phyloP scores from a whole-genome alignment of 1,140 invertebrate species.

The Oreohelix idahoensis region DNA sequence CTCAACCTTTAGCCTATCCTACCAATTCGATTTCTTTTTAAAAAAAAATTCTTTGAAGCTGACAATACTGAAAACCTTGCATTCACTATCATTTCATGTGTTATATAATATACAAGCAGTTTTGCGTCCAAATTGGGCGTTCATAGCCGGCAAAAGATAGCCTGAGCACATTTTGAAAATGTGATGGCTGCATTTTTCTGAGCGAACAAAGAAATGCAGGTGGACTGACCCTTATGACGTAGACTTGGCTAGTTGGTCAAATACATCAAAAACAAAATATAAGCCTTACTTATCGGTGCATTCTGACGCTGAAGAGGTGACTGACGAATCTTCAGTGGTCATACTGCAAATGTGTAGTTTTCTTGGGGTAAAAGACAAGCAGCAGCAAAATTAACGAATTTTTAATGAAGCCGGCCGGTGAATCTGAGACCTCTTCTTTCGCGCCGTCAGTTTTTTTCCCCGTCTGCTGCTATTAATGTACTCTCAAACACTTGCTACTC shows the following conservation, averaged over 20 bases:
- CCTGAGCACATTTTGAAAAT: neutral
- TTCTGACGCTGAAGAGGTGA: neutral
- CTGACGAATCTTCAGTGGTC: neutral
- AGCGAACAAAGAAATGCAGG: neutral
- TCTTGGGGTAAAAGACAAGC: too few relatives aligned
- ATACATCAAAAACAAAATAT: neutral
- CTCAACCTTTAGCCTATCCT: too few relatives aligned
- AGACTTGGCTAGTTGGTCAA: neutral
- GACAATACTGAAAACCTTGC: too few relatives aligned
- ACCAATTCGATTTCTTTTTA: too few relatives aligned
- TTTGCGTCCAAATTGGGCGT: too few relatives aligned
- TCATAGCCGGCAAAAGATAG: too few relatives aligned
- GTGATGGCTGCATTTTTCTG: neutral
- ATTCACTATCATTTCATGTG: too few relatives aligned
- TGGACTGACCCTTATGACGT: neutral
- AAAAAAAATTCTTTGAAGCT: too few relatives aligned
- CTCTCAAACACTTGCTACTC: neutral
- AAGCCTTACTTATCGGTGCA: neutral
- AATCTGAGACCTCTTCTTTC: neutral
- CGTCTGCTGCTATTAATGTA: conserved; percentile 4
- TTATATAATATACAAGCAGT: too few relatives aligned
- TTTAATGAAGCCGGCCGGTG: neutral
- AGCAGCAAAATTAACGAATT: too few relatives aligned
- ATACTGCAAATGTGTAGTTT: neutral
- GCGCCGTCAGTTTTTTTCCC: neutral